Evolutionary conservation across 2,113 vertebrate genomes (phyloP), one percentile per base, ranked within the genome.

Genomic region (Siphamia tubifer): DNA sequence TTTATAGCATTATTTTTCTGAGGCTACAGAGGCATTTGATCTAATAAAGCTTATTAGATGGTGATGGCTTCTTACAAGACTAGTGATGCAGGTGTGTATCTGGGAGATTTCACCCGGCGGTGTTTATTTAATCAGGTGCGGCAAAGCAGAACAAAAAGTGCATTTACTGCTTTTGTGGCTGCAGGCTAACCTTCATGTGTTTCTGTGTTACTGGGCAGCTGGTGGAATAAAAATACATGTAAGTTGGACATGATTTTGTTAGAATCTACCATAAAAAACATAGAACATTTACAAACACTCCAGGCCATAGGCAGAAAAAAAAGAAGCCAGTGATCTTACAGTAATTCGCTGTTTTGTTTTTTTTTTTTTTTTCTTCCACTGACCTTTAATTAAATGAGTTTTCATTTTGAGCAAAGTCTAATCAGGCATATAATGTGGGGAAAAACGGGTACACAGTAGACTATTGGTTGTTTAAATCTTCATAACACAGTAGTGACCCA

Each of bases 21-120:
- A 42, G 63, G 63, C 67, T 58, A 74, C 73, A 71, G 71, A 85
- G 40, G 62, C 67, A 67, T 67, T 75, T 71, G 55, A 87, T 87
- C 58, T 84, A 87, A 88, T 90, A 84, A 85, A 60, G 49, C 31
- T 67, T 82, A 71, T 89, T 87, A 74, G 57, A 57, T 16, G 60
- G 66, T 76, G 67, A 54, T 51, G 76, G 52, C 74, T 67, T 61
- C 65, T 81, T 82, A 81, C 77, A 70, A 65, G 74, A 63, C 54
- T 51, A 15, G 74, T 45, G 67, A 72, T 77, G 79, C 85, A 90
- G 71, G 85, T 83, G 70, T 71, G 78, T 39, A 53, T 70, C 51
- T 71, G 58, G 53, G 76, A 74, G 68, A 60, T 54, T 54, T 71
- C n/a, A 25, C 43, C 60, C 67, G 16, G 53, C 21, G 67, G 49